Evolutionary conservation across 2,888 invertebrate genomes (phyloP).

Genomic region (Drosophila neotestacea): DNA sequence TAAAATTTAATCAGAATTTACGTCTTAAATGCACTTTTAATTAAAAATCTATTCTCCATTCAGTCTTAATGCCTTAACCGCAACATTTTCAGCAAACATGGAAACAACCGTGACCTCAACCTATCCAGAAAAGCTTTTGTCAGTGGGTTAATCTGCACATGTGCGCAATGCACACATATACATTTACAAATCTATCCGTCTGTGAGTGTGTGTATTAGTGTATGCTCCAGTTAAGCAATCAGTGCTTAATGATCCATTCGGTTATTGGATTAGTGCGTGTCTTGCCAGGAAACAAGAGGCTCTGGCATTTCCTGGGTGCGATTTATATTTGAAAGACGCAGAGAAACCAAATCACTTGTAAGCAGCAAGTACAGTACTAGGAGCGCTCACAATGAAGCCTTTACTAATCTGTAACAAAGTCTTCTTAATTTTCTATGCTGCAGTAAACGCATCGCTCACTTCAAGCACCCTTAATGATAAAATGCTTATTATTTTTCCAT

Average conservation of each 20-base stretch:
- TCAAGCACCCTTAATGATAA: conserved; percentile 32
- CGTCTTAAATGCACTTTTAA: conserved; percentile 26
- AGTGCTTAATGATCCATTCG: conserved; percentile 76
- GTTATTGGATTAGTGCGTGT: conserved; percentile 74
- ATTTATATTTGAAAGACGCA: conserved; percentile 46
- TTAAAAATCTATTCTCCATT: conserved; percentile 51
- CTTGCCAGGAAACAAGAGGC: conserved; percentile 32
- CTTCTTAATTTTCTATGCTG: conserved; percentile 17
- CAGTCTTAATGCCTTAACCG: conserved; percentile 35
- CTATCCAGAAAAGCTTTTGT: neutral
- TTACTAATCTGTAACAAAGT: conserved; percentile 3
- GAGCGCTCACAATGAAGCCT: neutral
- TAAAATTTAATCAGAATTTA: conserved; percentile 37
- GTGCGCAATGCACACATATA: conserved; percentile 13
- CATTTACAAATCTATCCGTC: neutral
- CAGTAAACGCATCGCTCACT: conserved; percentile 25
- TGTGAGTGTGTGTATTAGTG: conserved; percentile 21
- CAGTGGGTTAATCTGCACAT: conserved; percentile 55
- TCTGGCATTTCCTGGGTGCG: neutral
- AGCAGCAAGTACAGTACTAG: conserved; percentile 3
- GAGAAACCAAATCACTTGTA: conserved; percentile 11
- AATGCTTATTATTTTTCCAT: conserved; percentile 76
- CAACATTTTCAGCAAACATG: conserved; percentile 24
- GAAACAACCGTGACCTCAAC: conserved; percentile 6
- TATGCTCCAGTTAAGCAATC: conserved; percentile 71